These are phyloP conservation scores for Drosophila bifasciata DNA, from an alignment of 1,140 invertebrate genomes.

Conservation along the genomic window DNA sequence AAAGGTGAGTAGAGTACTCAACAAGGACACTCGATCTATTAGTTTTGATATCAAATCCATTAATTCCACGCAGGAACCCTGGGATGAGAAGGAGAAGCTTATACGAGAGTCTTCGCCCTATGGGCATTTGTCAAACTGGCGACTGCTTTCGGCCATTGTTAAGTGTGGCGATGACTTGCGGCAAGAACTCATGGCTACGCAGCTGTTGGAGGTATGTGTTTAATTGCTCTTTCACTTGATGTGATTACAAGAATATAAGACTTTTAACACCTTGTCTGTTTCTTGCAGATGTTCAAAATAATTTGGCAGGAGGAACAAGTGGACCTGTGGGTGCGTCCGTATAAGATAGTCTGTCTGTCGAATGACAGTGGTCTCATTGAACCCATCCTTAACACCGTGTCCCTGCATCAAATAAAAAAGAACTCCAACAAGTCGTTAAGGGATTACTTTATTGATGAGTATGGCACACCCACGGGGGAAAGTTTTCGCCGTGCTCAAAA, in stretches of 20 bases:
- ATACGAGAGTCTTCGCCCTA: slow-evolving; percentile 97
- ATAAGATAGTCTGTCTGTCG: slow-evolving; percentile 94
- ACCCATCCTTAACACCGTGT: slow-evolving; percentile 98
- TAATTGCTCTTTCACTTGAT: background rate
- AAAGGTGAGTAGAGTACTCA: slow-evolving; percentile 86
- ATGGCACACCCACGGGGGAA: slow-evolving; percentile 94
- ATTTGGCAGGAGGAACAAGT: slow-evolving; percentile 97
- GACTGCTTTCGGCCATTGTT: slow-evolving; percentile 96
- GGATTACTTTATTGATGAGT: slow-evolving; percentile 97
- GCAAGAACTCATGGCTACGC: slow-evolving; percentile 98
- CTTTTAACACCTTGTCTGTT: background rate
- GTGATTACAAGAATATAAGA: too few relatives aligned
- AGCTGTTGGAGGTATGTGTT: slow-evolving; percentile 89
- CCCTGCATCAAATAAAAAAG: slow-evolving; percentile 98
- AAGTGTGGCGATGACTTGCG: slow-evolving; percentile 99
- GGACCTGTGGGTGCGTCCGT: slow-evolving; percentile 92
- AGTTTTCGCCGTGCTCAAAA: slow-evolving; percentile 95
- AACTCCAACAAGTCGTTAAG: slow-evolving; percentile 95
- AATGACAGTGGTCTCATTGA: slow-evolving; percentile 97
- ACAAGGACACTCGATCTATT: background rate
- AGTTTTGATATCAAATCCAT: background rate
- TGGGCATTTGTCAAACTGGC: slow-evolving; percentile 96
- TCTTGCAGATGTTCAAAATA: slow-evolving; percentile 89
- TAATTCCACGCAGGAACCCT: slow-evolving; percentile 87
- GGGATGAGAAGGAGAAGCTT: slow-evolving; percentile 91